Evolutionary conservation across 2,113 vertebrate genomes (phyloP).

Genomic region (Turdus rufiventris): DNA sequence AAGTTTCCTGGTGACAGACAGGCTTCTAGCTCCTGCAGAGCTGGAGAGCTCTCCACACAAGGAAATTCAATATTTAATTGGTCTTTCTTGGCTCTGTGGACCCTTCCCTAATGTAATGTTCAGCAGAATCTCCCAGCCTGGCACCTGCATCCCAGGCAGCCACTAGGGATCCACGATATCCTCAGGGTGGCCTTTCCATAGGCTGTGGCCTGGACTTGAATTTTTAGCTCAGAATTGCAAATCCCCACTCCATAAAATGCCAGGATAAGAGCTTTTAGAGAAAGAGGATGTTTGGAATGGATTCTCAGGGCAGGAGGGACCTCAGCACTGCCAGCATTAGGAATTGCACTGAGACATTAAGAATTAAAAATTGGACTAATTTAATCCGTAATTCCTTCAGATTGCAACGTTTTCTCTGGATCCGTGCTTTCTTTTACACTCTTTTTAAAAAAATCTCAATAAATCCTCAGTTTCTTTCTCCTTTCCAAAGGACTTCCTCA

Average conservation of each 20-base stretch:
- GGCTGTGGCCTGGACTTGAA: no score
- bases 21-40: neutral
- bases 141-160: accelerated
- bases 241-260: neutral
- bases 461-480: neutral
- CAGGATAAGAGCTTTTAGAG: neutral
- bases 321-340: neutral
- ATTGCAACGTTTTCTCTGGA: neutral
- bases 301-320: neutral
- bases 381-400: neutral
- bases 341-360: neutral
- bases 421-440: neutral
- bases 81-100: neutral
- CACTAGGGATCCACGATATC: accelerated
- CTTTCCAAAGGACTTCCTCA: neutral
- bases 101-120: neutral
- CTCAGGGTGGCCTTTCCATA: neutral
- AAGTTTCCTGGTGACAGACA: neutral
- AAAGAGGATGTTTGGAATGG: neutral
- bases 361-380: neutral
- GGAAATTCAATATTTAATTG: neutral
- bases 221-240: neutral
- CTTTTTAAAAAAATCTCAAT: neutral
- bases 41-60: neutral
- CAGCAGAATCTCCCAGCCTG: neutral